Evolutionary conservation across 2,113 vertebrate genomes (phyloP), one percentile per base, ranked within the genome.

Genomic region (Madoqua kirkii): DNA sequence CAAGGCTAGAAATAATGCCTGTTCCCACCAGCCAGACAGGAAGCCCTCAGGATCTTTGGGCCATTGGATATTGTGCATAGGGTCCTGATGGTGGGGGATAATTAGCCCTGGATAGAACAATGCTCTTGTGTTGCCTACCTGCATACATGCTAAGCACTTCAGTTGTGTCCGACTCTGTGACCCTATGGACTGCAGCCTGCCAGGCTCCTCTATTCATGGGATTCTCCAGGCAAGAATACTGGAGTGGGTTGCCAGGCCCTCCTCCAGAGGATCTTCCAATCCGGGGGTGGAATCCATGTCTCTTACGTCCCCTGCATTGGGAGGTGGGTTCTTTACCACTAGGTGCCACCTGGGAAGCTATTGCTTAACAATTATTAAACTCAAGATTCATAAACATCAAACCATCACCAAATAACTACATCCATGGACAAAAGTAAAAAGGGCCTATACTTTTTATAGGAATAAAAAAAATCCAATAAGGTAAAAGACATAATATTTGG

Each of bases 51-150:
- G n/a, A 5, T 40, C 29, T 13, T 1, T 12, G 1, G 54, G 25
- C 7, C 10, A 8, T 0, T 55, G 27, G 60, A 5, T 9, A 7
- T 0, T 50, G 33, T 1, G 31, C 12, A 11, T 17, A 7, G 54
- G 3, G 43, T 13, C 11, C 87, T 4, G 2, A 40, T 25, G 12
- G 29, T 16, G 12, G 54, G 43, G 31, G 50, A 40, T 13, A 78
- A n/a, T 62, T 36, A 83, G 36, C 33, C 40, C 57, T 36, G 16
- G 43, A 48, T 0, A 23, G 11, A 88, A 62, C 14, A 33, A 6
- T 13, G 6, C 5, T 50, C 33, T 43, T 40, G 54, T 23, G 11
- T 2, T 16, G 43, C n/a, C 67, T 71, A 40, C 10, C 9, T 11
- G n/a, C 67, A 23, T 36, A 19, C n/a, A 6, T 40, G 67, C 19